phyloP scores from a whole-genome alignment of 37 sponge, comb jelly and placozoan species.

The Oopsacas minuta region DNA sequence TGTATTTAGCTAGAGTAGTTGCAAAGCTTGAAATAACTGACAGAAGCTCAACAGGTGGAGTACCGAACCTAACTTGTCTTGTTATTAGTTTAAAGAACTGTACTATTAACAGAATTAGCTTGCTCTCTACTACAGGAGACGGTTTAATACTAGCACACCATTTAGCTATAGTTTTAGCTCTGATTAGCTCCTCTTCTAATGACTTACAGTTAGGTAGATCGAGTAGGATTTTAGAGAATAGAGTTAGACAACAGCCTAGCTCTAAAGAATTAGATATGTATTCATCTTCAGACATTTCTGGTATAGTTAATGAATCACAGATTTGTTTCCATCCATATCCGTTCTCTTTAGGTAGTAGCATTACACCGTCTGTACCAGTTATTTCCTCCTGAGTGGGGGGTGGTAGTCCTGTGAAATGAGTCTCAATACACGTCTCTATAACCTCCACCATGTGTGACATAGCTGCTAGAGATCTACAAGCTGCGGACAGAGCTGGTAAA shows the following conservation, averaged over 20 bases:
- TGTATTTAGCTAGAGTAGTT: constrained; percentile 25
- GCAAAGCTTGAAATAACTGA: constrained; percentile 37
- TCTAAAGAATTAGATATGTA: constrained; percentile 19
- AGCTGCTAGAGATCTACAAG: constrained; percentile 28
- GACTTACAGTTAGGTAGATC: constrained; percentile 32
- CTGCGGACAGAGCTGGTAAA: constrained; percentile 12
- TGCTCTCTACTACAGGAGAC: constrained; percentile 31
- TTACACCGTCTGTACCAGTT: constrained; percentile 12
- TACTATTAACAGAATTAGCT: constrained; percentile 51
- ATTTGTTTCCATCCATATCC: constrained; percentile 48
- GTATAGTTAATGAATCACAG: constrained; percentile 21
- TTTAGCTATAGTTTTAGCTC: constrained; percentile 25
- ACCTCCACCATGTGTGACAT: constrained; percentile 31
- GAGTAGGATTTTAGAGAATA: constrained; percentile 39
- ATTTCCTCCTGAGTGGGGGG: not conserved
- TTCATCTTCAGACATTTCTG: constrained; percentile 29
- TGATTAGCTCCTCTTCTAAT: constrained; percentile 32
- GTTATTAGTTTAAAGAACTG: constrained; percentile 42
- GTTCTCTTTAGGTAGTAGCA: constrained; percentile 26
- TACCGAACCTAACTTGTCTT: constrained; percentile 40
- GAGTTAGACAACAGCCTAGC: constrained; percentile 21
- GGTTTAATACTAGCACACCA: constrained; percentile 23
- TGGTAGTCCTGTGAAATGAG: constrained; percentile 27
- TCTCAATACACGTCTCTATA: constrained; percentile 40
- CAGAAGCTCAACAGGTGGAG: constrained; percentile 15